Base-by-base conservation (phyloP, 2,888 invertebrate genomes). In the Dynastes maya region DNA sequence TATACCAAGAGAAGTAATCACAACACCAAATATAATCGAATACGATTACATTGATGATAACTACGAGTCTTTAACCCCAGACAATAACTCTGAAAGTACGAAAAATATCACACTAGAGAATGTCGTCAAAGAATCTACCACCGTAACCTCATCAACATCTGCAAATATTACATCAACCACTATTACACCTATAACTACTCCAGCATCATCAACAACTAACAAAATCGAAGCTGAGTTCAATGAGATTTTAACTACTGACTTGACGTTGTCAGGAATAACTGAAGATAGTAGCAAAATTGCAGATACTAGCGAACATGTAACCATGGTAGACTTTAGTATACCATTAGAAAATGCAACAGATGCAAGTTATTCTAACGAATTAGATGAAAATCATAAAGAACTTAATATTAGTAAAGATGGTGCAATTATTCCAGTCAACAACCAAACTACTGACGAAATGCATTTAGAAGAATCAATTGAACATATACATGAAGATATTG, bases 11-110 rank as follows among this genome's bases (percentile, higher is more conserved):
- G 49, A 75, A 37, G 29, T 32, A 58, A 32, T 64, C 1, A 63
- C 64, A 32, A 37, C 51, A 45, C 53, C 64, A 9, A 61, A 74
- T 67, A 65, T 63, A n/a, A 55, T 75, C 9, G 11, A 45, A n/a
- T 68, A 85, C 70, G 87, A 87, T 78, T 88, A 87, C 76, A 84
- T 87, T 2, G 85, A 88, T 81, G 88, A 88, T 83, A 88, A 88
- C 82, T 88, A 86, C 75, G 88, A 88, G 82, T 84, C 86, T 3
- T 22, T 81, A 45, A 82, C 80, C 63, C 85, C 84, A 78, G 65
- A 79, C n/a, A 77, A 78, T 29, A 63, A 74, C 5, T 80, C 77
- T 61, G 78, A 79, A 55, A 61, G 67, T n/a, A 76, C 13, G 78
- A 77, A 32, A 77, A 79, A 71, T 37, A 55, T 22, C 8, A n/a